Evolutionary conservation across 2,888 invertebrate genomes (phyloP), one percentile per base, ranked within the genome.

Genomic region (Chydorus sphaericus): DNA sequence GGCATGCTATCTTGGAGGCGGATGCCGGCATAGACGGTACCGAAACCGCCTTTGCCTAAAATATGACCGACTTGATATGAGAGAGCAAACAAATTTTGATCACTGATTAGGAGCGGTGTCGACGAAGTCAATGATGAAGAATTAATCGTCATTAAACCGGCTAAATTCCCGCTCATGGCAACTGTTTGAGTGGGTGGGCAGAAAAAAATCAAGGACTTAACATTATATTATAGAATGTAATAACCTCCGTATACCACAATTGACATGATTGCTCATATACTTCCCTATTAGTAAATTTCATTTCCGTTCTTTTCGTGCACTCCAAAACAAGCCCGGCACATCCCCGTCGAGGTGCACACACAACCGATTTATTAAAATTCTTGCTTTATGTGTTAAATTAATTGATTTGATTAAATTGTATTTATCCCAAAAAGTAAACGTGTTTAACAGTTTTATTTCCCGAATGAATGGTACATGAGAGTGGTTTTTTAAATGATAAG

Each of bases 11-110:
- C 75, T 60, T 70, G 66, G 56, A 68, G 65, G 55, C 76, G 64
- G 31, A 67, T 64, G 44, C 75, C 77, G 55, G 71, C 68, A 63
- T 74, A 76, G 49, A 77, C 77, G 26, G 72, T 73, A 16, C 77
- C 77, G 64, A 77, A 77, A 6, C 77, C 77, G 39, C 77, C 77
- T 63, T 73, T 73, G 44, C 76, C 77, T 11, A 77, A 62, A 8
- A 69, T 62, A 38, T 63, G 63, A 26, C 68, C 69, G n/a, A 69
- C 64, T 44, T 65, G 63, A 62, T 69, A 70, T 37, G 62, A 62
- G 59, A 65, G 63, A 39, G 67, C 68, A 55, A 70, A 68, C 7
- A 64, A 60, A 57, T 66, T 66, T 26, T 49, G 33, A 26, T 48
- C 48, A 10, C 33, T 48, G 8, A 55, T n/a, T 20, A 55, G 26